Percentiles rank a stretch among this genome's conserved stretches.
These are phyloP conservation scores for Drosophila mayaguana DNA, from an alignment of 2,888 invertebrate genomes.

Conservation along the genomic window DNA sequence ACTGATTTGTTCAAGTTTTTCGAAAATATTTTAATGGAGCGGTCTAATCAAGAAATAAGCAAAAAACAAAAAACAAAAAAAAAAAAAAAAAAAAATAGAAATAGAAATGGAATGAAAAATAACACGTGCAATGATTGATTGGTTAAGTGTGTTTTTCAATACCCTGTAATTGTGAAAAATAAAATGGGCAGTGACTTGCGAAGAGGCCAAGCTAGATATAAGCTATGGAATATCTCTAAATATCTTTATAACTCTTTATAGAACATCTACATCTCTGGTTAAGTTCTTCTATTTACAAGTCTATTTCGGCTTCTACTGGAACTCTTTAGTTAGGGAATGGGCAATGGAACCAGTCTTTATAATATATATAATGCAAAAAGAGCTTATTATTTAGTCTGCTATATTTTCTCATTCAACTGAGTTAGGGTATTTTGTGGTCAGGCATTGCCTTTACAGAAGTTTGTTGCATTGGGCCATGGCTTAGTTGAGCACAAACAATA, in stretches of 20 bases:
- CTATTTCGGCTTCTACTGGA: not conserved
- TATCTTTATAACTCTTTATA: too few species aligned
- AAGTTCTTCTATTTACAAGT: too few species aligned
- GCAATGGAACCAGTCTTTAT: not conserved
- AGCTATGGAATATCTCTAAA: too few species aligned
- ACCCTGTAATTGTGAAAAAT: not conserved
- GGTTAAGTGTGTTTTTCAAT: slow-evolving; percentile 52
- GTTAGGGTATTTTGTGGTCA: not conserved
- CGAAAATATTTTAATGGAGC: slow-evolving; percentile 24
- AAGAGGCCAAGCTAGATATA: too few species aligned
- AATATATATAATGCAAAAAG: not conserved
- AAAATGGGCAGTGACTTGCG: not conserved
- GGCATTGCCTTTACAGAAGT: slow-evolving; percentile 4
- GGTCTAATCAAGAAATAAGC: slow-evolving; percentile 49
- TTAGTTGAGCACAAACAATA: slow-evolving; percentile 19
- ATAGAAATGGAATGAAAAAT: slow-evolving; percentile 6
- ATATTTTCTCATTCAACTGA: too few species aligned
- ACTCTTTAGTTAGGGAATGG: not conserved
- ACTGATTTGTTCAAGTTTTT: slow-evolving; percentile 40
- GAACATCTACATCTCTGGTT: not conserved
- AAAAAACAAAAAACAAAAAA: slow-evolving; percentile 9
- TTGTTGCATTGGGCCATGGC: slow-evolving; percentile 30
- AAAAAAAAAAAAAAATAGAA: not conserved
- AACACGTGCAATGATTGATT: slow-evolving; percentile 78
- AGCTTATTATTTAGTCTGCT: not conserved